Conservation (phyloP, 2,888 invertebrate genomes). For the Cephus rjabovi region DNA sequence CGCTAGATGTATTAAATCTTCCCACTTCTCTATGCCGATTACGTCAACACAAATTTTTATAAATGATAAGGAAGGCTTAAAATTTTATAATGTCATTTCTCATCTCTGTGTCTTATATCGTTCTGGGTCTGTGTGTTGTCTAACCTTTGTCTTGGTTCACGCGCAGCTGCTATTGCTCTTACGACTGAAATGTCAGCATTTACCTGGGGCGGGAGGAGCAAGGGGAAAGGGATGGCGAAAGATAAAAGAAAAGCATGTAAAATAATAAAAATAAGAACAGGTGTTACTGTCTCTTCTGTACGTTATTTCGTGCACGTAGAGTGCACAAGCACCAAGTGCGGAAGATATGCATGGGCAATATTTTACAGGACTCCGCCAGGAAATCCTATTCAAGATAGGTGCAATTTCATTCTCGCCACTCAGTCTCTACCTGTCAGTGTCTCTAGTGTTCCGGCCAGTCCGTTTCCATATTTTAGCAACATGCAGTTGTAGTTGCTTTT, state of each 20-base stretch:
- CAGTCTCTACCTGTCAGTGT: background rate
- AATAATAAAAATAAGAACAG: background rate
- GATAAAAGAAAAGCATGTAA: background rate
- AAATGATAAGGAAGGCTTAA: too few species aligned
- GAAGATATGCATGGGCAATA: conserved; percentile 16
- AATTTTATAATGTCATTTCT: too few species aligned
- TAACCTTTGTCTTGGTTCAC: too few species aligned
- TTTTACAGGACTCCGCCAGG: conserved; percentile 30
- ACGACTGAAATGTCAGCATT: background rate
- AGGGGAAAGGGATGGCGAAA: too few species aligned
- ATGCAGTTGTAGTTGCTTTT: background rate
- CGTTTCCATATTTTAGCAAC: background rate
- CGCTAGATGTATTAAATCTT: too few species aligned
- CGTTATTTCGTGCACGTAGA: background rate
- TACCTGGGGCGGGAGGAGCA: background rate
- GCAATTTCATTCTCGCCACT: conserved; percentile 1
- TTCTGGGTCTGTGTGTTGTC: too few species aligned
- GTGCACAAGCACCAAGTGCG: background rate
- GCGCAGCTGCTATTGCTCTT: too few species aligned
- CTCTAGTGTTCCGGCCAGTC: background rate
- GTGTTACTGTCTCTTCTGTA: background rate
- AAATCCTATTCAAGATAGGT: conserved; percentile 20
- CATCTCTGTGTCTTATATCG: too few species aligned
- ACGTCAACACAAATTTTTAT: too few species aligned
- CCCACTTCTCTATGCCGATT: too few species aligned